Conservation (phyloP, 1,140 invertebrate genomes). For the Bombus superbus region DNA sequence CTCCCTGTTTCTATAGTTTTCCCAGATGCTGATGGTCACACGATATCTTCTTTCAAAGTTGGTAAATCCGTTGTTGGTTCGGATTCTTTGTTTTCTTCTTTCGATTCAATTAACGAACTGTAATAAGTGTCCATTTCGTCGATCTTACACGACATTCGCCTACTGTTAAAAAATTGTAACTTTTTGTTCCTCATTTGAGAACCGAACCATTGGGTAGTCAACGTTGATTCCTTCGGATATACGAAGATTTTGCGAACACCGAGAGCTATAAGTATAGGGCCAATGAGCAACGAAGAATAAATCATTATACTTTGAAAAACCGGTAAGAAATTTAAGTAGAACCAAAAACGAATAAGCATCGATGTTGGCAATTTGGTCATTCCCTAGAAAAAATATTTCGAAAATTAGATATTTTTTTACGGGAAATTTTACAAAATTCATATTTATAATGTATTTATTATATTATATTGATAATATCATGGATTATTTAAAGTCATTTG, state of each 20-base stretch:
- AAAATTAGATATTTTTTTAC: background rate
- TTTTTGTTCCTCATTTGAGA: conserved; percentile 73
- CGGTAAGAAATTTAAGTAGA: conserved; percentile 89
- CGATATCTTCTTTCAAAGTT: conserved; percentile 73
- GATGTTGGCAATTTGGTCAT: conserved; percentile 86
- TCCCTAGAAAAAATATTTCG: conserved; percentile 82
- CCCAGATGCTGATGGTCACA: conserved; percentile 56
- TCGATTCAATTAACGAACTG: conserved; percentile 78
- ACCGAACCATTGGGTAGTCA: conserved; percentile 71
- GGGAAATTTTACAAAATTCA: background rate
- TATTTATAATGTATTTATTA: conserved; percentile 3
- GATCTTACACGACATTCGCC: conserved; percentile 60
- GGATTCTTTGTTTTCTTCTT: conserved; percentile 55
- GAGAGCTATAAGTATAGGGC: conserved; percentile 82
- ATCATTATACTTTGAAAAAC: conserved; percentile 83
- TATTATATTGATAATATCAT: background rate
- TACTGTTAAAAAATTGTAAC: conserved; percentile 73
- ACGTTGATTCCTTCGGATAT: conserved; percentile 65
- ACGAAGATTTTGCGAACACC: conserved; percentile 78
- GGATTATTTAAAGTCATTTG: too few species aligned
- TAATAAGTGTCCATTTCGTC: conserved; percentile 79
- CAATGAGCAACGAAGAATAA: conserved; percentile 85
- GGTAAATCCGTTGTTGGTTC: conserved; percentile 48
- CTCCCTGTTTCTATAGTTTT: conserved; percentile 24
- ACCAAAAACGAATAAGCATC: conserved; percentile 86